These are phyloP conservation scores for Macropodus opercularis DNA, from an alignment of 2,797 vertebrate genomes.

Conservation along the genomic window DNA sequence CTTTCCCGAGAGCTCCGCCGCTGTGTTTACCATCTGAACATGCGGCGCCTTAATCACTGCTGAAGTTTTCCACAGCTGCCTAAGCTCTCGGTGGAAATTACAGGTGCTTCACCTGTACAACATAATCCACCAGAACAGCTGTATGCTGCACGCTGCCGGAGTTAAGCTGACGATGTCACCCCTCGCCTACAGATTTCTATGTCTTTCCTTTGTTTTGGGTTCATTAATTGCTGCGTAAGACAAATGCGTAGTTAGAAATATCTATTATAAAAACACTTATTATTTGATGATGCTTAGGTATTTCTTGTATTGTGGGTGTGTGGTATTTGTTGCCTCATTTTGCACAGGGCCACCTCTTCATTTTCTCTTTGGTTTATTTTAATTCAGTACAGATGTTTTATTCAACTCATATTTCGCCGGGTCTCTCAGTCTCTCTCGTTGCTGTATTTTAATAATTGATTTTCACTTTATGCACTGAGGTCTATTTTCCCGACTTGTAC, in stretches of 20 bases:
- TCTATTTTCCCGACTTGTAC: neutral
- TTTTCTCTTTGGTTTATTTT: neutral
- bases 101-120: slow-evolving; percentile 5
- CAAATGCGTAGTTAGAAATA: neutral
- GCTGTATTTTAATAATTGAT: neutral
- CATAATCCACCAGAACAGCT: neutral
- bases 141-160: neutral
- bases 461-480: neutral
- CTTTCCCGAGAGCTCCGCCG: slow-evolving; percentile 19
- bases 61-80: slow-evolving; percentile 19
- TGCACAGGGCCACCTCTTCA: neutral
- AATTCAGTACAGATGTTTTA: neutral
- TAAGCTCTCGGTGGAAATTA: slow-evolving; percentile 8
- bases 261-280: no score
- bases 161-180: neutral
- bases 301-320: neutral
- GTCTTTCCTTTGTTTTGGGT: neutral
- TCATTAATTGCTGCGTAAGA: neutral
- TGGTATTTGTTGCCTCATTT: neutral
- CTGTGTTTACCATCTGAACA: slow-evolving; percentile 18
- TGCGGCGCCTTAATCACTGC: neutral
- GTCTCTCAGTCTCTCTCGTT: neutral
- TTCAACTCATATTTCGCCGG: neutral
- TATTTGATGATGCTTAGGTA: neutral
- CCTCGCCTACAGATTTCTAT: no score